Conservation (phyloP, 2,888 invertebrate species). For the Lumbricus terrestris region DNA sequence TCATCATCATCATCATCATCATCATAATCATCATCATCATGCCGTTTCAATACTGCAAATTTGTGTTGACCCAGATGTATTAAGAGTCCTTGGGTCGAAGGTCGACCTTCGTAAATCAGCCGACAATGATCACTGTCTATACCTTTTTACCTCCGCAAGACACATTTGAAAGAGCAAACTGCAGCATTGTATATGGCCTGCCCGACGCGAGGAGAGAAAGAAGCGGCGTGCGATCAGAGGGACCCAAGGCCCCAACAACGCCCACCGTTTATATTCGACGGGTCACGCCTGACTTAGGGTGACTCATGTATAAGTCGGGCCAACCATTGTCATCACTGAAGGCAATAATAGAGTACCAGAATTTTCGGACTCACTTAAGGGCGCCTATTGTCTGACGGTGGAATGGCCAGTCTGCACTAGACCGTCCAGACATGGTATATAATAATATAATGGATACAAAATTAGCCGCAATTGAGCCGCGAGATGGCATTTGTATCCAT, state of each 20-base stretch:
- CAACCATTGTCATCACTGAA: neutral
- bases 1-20: too few relatives aligned
- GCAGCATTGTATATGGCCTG: neutral
- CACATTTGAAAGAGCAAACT: neutral
- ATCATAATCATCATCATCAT: too few relatives aligned
- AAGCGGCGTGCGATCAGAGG: too few relatives aligned
- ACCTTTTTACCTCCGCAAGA: neutral
- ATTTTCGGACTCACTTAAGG: neutral
- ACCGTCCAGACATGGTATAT: neutral
- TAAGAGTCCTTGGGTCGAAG: neutral
- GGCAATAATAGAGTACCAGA: neutral
- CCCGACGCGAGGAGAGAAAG: neutral
- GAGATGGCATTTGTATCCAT: neutral
- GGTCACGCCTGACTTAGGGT: neutral
- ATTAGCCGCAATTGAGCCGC: neutral
- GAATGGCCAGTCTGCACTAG: neutral
- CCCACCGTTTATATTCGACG: neutral
- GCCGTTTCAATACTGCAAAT: neutral
- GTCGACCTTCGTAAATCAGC: neutral
- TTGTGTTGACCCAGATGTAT: neutral
- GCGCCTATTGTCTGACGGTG: neutral
- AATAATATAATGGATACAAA: neutral
- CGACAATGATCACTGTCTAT: neutral
- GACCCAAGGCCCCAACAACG: neutral
- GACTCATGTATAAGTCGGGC: neutral